These are phyloP conservation scores for Rhabdomys pumilio DNA, from an alignment of 2,797 vertebrate species.

Conservation along the genomic window DNA sequence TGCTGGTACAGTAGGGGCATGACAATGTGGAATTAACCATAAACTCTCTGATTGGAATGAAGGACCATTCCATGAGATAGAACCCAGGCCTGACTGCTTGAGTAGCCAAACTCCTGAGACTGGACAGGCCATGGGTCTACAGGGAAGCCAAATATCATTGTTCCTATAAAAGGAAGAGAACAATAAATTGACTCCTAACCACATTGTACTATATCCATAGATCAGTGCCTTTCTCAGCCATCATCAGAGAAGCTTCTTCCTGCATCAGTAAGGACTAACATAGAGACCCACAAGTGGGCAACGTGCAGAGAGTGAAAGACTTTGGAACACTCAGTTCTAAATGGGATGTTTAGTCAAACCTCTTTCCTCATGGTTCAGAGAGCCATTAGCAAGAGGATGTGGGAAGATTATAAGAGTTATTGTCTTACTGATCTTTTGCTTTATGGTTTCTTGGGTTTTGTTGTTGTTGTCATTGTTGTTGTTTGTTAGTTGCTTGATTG, in stretches of 20 bases:
- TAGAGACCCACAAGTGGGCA: background rate
- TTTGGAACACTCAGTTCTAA: background rate
- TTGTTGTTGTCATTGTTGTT: background rate
- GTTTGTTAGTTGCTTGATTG: background rate
- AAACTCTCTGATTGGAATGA: background rate
- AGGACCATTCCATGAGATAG: background rate
- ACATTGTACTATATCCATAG: background rate
- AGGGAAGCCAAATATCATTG: background rate
- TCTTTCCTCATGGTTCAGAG: background rate
- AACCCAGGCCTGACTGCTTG: background rate
- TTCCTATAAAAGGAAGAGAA: background rate
- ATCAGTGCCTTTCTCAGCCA: background rate
- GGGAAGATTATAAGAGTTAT: background rate
- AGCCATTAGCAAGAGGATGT: background rate
- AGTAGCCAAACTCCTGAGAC: background rate
- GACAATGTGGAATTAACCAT: background rate
- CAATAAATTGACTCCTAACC: background rate
- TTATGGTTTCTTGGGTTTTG: background rate
- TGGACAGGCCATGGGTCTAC: background rate
- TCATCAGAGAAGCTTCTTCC: background rate
- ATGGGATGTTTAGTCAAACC: background rate
- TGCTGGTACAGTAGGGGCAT: too few species aligned
- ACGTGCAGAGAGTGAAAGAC: background rate
- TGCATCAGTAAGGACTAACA: background rate
- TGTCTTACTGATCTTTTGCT: background rate